These are phyloP conservation scores for Stenodema calcarata DNA, from an alignment of 2,888 invertebrate species.

Conservation along the genomic window DNA sequence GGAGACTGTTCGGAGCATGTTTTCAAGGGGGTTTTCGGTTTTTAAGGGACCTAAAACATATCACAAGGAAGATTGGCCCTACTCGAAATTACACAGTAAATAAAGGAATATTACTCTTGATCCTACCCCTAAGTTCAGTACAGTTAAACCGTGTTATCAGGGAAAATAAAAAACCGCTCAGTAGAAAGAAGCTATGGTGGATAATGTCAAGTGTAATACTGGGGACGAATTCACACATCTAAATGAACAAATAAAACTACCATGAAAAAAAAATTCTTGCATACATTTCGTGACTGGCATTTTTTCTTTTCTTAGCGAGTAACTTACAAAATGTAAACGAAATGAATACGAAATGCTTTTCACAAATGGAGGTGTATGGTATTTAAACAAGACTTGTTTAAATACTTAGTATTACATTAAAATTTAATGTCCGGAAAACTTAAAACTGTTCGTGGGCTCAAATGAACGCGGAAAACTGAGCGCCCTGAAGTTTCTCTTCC, in stretches of 20 bases:
- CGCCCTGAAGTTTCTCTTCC: background rate
- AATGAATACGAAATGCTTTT: background rate
- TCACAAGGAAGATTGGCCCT: constrained; percentile 23
- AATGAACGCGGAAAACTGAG: background rate
- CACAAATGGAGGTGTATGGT: background rate
- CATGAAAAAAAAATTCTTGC: constrained; percentile 13
- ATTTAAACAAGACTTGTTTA: background rate
- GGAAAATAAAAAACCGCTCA: background rate
- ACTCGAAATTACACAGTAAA: constrained; percentile 23
- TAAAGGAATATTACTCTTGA: constrained; percentile 7
- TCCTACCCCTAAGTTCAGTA: constrained; percentile 15
- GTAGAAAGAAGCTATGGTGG: background rate
- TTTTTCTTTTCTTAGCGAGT: constrained; percentile 30
- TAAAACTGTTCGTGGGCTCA: background rate
- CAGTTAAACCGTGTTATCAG: constrained; percentile 10
- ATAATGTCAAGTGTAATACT: background rate
- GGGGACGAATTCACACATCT: constrained; percentile 43
- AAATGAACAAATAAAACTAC: background rate
- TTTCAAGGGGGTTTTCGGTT: too few relatives aligned
- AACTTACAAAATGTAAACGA: constrained; percentile 8
- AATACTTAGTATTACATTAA: background rate
- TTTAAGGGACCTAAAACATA: too few relatives aligned
- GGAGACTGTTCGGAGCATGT: too few relatives aligned
- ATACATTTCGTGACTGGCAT: constrained; percentile 47
- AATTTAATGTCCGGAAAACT: background rate